A percentile compares a stretch with the other conserved stretches of the same genome.
These are phyloP conservation scores for Trididemnum clinides DNA, from an alignment of 23 tunicate species.

Conservation along the genomic window DNA sequence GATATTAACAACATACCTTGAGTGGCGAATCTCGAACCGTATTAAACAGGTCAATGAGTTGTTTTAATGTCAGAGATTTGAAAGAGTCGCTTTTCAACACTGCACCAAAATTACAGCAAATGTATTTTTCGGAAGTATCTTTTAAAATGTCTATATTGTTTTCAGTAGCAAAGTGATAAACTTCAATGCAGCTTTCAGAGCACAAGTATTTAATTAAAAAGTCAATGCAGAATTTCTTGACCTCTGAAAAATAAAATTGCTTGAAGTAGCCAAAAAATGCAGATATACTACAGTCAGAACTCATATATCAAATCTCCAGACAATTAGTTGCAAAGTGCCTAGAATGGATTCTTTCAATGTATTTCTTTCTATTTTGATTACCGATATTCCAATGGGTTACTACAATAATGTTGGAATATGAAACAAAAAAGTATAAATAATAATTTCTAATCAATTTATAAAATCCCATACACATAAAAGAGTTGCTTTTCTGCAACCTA, in stretches of 20 bases:
- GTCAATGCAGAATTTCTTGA: slow-evolving; percentile 17
- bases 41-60: not conserved
- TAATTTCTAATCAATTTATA: too few species aligned
- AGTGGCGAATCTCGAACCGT: not conserved
- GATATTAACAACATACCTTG: slow-evolving; percentile 17
- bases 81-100: not conserved
- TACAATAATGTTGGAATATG: too few species aligned
- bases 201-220: not conserved
- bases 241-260: not conserved
- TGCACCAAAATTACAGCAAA: not conserved
- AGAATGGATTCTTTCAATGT: too few species aligned
- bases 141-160: not conserved
- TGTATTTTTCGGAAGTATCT: not conserved
- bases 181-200: not conserved
- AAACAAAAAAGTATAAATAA: too few species aligned
- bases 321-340: too few species aligned
- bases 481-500: too few species aligned
- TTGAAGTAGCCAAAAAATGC: too few species aligned
- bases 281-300: too few species aligned
- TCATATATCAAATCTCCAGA: too few species aligned
- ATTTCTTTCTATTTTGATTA: too few species aligned
- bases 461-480: too few species aligned
- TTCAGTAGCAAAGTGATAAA: not conserved
- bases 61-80: not conserved
- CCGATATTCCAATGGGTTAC: too few species aligned